A percentile compares a stretch with the other conserved stretches of the same genome.
These are phyloP conservation scores for Orientallactaga bullata DNA, from an alignment of 2,113 vertebrate species.

Conservation along the genomic window DNA sequence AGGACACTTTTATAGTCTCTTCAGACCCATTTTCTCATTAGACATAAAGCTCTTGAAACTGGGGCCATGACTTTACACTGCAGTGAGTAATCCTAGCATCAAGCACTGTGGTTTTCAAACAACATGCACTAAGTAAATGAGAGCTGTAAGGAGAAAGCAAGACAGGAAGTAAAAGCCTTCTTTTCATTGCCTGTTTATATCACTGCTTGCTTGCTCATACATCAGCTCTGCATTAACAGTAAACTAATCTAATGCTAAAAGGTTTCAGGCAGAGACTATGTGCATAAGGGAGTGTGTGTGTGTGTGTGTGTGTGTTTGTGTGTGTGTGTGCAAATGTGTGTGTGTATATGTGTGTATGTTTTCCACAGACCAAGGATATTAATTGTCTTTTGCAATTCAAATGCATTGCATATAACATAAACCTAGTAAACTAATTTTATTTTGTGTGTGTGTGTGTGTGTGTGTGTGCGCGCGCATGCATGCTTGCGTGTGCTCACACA, in stretches of 20 bases:
- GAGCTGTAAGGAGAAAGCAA: background rate
- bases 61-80: background rate
- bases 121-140: background rate
- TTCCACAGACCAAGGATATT: background rate
- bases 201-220: background rate
- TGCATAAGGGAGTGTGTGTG: background rate
- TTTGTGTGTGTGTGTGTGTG: too few species aligned
- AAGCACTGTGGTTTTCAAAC: background rate
- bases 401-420: background rate
- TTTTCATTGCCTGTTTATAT: background rate
- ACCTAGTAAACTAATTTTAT: background rate
- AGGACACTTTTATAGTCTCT: conserved; percentile 27
- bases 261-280: background rate
- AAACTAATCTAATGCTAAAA: conserved; percentile 1
- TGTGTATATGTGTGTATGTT: background rate
- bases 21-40: conserved; percentile 57
- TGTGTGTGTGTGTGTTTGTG: background rate
- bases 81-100: conserved; percentile 30
- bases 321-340: background rate
- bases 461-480: too few species aligned
- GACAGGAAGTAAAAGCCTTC: background rate
- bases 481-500: too few species aligned
- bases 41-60: background rate
- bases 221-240: background rate
- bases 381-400: background rate